phyloP scores from a whole-genome alignment of 2,888 invertebrate species.

The Atrina japonica region DNA sequence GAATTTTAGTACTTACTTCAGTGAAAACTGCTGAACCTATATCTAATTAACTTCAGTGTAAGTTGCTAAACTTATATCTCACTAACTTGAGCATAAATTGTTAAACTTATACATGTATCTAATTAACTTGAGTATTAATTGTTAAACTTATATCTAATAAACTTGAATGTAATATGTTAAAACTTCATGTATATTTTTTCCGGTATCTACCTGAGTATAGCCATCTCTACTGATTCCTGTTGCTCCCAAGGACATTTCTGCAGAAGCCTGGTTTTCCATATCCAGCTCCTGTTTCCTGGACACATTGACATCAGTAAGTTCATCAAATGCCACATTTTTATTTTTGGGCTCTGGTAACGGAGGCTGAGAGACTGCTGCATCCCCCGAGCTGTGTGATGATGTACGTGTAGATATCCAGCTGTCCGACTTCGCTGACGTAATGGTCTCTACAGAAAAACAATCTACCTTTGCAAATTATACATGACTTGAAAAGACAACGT shows the following conservation, averaged over 20 bases:
- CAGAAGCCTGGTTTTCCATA: slow-evolving; percentile 18
- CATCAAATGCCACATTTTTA: slow-evolving; percentile 57
- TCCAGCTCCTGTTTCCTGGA: slow-evolving; percentile 27
- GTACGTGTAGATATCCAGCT: slow-evolving; percentile 59
- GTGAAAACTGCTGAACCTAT: too few species aligned
- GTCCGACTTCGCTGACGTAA: slow-evolving; percentile 48
- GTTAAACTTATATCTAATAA: neutral
- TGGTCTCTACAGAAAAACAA: neutral
- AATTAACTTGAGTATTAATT: neutral
- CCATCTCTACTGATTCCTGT: slow-evolving; percentile 28
- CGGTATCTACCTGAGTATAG: slow-evolving; percentile 6
- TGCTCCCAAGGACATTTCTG: slow-evolving; percentile 37
- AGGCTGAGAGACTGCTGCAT: slow-evolving; percentile 13
- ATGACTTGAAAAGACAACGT: too few species aligned
- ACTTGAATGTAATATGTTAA: neutral
- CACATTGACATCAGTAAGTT: slow-evolving; percentile 50
- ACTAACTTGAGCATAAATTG: too few species aligned
- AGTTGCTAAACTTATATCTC: too few species aligned
- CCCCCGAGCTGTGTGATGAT: slow-evolving; percentile 23
- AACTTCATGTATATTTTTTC: neutral
- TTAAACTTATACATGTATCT: too few species aligned
- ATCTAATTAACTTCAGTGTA: too few species aligned
- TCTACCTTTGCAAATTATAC: neutral
- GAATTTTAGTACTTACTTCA: too few species aligned
- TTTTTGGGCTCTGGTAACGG: neutral